These are phyloP conservation scores for Dichetophora obliterata DNA, from an alignment of 2,888 invertebrate species.

Conservation along the genomic window DNA sequence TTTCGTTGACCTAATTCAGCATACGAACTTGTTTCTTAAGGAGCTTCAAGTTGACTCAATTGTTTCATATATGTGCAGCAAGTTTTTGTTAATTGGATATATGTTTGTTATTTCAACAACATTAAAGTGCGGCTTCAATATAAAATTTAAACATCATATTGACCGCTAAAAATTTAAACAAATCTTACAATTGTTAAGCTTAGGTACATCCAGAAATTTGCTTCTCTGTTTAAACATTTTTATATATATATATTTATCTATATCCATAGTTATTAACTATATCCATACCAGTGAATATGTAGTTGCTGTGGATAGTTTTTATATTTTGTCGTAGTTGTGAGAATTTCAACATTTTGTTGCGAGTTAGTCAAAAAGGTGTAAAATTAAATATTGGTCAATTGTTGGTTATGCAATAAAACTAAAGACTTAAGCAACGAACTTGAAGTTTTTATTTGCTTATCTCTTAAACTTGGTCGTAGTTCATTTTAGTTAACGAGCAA, in stretches of 20 bases:
- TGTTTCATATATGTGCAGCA: neutral
- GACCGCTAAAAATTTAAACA: no score
- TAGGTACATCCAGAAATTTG: no score
- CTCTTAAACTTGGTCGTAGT: neutral
- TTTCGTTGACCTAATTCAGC: no score
- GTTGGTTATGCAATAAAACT: neutral
- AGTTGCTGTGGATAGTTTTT: neutral
- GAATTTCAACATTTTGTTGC: no score
- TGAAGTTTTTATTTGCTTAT: slow-evolving; percentile 4
- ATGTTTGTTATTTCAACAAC: no score
- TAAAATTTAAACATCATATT: no score
- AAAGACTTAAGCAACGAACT: slow-evolving; percentile 40
- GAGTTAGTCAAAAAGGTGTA: neutral
- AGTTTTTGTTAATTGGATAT: neutral
- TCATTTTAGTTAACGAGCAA: no score
- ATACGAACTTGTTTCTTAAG: neutral
- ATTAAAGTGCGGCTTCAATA: no score
- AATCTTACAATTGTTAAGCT: no score
- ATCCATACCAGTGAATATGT: neutral
- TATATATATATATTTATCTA: neutral
- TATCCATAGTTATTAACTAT: neutral
- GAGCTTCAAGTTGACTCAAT: neutral
- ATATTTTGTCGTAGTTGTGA: neutral
- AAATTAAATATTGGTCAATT: slow-evolving; percentile 6
- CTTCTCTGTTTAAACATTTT: neutral